These are phyloP conservation scores for Entomyzon cyanotis DNA, from an alignment of 2,113 vertebrate genomes.

Conservation along the genomic window DNA sequence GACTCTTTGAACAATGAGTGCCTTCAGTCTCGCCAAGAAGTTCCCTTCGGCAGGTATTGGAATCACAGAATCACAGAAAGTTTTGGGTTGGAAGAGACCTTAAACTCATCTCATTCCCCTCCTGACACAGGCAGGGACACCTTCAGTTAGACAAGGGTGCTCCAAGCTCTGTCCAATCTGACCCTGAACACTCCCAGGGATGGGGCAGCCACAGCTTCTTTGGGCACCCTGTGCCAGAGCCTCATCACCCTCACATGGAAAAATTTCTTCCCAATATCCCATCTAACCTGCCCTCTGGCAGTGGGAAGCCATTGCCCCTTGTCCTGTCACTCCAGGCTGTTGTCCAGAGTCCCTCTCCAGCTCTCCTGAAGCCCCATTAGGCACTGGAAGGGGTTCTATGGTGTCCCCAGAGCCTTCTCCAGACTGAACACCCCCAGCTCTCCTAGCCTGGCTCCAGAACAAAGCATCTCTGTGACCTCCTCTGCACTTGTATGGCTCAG, in stretches of 20 bases:
- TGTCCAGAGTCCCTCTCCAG: not conserved
- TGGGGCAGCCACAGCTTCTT: not conserved
- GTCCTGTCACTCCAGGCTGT: not conserved
- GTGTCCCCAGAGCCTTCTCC: not conserved
- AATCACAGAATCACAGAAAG: not conserved
- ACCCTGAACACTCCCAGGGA: not conserved
- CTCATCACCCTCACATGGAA: not conserved
- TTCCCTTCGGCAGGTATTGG: not conserved
- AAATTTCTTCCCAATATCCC: rapidly evolving
- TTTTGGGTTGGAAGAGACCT: not conserved
- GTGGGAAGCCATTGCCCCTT: not conserved
- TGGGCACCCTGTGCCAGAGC: not conserved
- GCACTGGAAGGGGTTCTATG: not conserved
- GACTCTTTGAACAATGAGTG: not conserved
- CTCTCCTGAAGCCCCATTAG: not conserved
- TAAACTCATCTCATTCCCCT: not conserved
- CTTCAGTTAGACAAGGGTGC: rapidly evolving
- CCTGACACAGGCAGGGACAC: not conserved
- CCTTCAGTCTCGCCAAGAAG: not conserved
- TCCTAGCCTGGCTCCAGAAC: not conserved
- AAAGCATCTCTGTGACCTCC: not conserved
- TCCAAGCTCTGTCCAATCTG: not conserved
- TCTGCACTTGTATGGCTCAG: not conserved
- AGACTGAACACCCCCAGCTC: not conserved
- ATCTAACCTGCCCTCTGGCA: not conserved